A percentile compares a stretch with the other conserved stretches of the same genome.
phyloP scores from a whole-genome alignment of 2,113 vertebrate genomes.

The Struthio camelus region DNA sequence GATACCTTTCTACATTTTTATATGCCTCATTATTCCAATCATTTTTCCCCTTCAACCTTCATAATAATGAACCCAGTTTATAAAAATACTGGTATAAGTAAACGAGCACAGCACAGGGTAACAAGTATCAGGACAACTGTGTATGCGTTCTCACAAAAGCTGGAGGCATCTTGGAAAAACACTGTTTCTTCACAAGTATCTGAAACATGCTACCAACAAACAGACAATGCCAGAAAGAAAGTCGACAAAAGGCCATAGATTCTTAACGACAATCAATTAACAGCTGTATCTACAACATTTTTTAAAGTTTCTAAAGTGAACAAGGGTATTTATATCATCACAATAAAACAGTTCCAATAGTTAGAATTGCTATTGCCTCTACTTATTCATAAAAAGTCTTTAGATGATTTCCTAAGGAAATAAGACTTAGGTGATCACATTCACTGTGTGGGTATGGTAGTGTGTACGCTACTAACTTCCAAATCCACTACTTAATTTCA shows the following conservation, averaged over 20 bases:
- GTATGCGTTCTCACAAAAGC: not conserved
- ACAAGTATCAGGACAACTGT: not conserved
- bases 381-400: not conserved
- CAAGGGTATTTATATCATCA: not conserved
- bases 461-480: not conserved
- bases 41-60: not conserved
- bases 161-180: not conserved
- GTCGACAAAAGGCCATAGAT: not conserved
- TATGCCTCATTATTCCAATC: not conserved
- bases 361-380: not conserved
- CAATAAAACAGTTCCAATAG: not conserved
- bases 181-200: not conserved
- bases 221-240: not conserved
- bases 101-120: rapidly evolving
- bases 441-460: not conserved
- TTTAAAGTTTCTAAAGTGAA: not conserved
- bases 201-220: not conserved
- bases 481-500: not conserved
- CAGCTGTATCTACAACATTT: not conserved
- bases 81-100: not conserved
- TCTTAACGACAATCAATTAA: not conserved
- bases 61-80: not conserved
- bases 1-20: not conserved
- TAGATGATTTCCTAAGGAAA: not conserved
- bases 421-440: not conserved